phyloP scores from a whole-genome alignment of 2,888 invertebrate species.

The Apamea sordens region DNA sequence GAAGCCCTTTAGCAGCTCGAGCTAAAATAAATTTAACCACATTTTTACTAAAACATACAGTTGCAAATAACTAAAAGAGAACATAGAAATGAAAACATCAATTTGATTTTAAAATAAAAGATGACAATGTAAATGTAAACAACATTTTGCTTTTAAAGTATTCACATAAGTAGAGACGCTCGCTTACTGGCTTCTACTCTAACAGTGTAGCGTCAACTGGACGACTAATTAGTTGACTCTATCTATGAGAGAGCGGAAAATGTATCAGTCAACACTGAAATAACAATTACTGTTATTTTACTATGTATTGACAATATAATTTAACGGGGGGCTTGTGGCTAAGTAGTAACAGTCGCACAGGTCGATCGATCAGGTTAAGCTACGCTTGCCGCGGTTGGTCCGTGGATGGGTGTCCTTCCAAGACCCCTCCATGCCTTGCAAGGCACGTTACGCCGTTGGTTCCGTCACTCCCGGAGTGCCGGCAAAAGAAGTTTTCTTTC shows the following conservation, averaged over 20 bases:
- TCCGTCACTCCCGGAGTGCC: too few species aligned
- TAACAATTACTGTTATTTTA: background rate
- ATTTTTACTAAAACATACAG: background rate
- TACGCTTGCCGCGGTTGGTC: too few species aligned
- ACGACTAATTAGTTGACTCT: conserved; percentile 24
- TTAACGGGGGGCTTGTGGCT: too few species aligned
- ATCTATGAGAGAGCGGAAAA: conserved; percentile 3
- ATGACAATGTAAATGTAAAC: conserved; percentile 4
- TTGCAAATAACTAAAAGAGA: background rate
- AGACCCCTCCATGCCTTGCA: too few species aligned
- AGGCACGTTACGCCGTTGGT: too few species aligned
- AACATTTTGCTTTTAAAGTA: conserved; percentile 32
- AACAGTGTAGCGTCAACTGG: background rate
- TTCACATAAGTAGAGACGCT: conserved; percentile 3
- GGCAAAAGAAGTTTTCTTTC: background rate
- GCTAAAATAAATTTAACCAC: background rate
- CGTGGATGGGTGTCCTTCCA: too few species aligned
- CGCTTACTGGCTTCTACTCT: conserved; percentile 12
- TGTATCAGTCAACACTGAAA: conserved; percentile 1
- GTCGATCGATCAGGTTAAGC: too few species aligned
- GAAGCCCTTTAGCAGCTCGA: background rate
- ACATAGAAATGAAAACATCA: background rate
- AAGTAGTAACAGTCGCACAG: too few species aligned
- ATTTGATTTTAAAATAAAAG: background rate
- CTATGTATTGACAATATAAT: background rate